Conservation (phyloP, 2,113 vertebrate genomes). For the Phoenicopterus ruber region DNA sequence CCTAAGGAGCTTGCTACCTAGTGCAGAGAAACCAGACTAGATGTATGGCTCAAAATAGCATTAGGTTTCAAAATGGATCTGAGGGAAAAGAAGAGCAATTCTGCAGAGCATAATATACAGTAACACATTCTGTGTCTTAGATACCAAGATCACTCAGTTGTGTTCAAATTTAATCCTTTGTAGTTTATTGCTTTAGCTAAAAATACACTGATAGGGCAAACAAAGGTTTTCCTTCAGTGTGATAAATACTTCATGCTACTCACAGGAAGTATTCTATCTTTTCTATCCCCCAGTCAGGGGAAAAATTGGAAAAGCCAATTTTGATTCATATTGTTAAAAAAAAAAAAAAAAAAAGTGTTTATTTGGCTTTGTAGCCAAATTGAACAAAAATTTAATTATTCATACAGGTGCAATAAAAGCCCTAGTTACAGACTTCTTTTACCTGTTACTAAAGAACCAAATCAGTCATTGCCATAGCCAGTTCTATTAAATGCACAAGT, state of each 20-base stretch:
- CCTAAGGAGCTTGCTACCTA: not conserved
- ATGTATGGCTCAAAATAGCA: not conserved
- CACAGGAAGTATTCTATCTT: not conserved
- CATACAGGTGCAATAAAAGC: not conserved
- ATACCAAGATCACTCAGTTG: not conserved
- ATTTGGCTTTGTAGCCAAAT: not conserved
- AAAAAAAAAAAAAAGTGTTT: not conserved
- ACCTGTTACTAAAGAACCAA: not conserved
- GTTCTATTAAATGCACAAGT: not conserved
- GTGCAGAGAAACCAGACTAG: not conserved
- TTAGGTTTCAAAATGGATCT: not conserved
- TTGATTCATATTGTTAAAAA: not conserved
- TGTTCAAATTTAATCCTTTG: not conserved
- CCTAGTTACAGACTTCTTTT: not conserved
- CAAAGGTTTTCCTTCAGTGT: not conserved
- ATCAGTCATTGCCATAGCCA: not conserved
- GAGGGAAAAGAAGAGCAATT: not conserved
- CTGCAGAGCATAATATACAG: not conserved
- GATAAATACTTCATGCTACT: not conserved
- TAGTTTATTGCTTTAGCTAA: conserved; percentile 11
- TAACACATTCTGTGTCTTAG: not conserved
- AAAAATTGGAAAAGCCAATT: not conserved
- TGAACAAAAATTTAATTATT: not conserved
- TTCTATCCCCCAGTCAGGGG: not conserved
- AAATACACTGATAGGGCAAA: not conserved